Percentiles rank a stretch among this genome's conserved stretches.
phyloP scores from a whole-genome alignment of 2,888 invertebrate genomes.

The Balanococcus diminutus region DNA sequence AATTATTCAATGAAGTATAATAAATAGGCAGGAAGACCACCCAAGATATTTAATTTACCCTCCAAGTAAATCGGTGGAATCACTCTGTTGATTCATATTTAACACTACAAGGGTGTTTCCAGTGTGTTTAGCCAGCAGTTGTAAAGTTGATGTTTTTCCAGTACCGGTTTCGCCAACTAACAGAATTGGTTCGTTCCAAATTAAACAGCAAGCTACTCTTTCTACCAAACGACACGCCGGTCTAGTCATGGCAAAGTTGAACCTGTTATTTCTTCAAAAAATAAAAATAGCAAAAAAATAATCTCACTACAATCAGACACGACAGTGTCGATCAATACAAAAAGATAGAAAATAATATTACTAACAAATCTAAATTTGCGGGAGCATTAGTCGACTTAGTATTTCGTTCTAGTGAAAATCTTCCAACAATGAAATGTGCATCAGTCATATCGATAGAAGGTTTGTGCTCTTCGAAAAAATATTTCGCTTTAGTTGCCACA shows the following conservation, averaged over 20 bases:
- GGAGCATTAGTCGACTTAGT: slow-evolving; percentile 34
- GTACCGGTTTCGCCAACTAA: slow-evolving; percentile 98
- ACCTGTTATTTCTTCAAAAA: slow-evolving; percentile 51
- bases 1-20: neutral
- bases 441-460: slow-evolving; percentile 72
- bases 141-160: slow-evolving; percentile 95
- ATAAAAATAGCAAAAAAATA: slow-evolving; percentile 2
- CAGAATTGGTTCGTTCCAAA: slow-evolving; percentile 84
- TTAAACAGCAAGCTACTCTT: slow-evolving; percentile 82
- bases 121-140: slow-evolving; percentile 83
- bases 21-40: too few relatives aligned
- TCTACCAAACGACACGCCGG: slow-evolving; percentile 84
- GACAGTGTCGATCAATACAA: neutral
- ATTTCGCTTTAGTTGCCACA: slow-evolving; percentile 79
- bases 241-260: slow-evolving; percentile 79
- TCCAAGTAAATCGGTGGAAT: slow-evolving; percentile 93
- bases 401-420: slow-evolving; percentile 64
- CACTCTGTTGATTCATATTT: slow-evolving; percentile 99
- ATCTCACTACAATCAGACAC: slow-evolving; percentile 48
- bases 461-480: slow-evolving; percentile 78
- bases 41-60: slow-evolving; percentile 66
- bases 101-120: slow-evolving; percentile 88
- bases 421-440: slow-evolving; percentile 72
- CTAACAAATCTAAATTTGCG: neutral
- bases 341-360: neutral